Percentiles rank a stretch among this genome's conserved stretches.
Conservation (phyloP, 37 sponge, comb jelly and placozoan genomes). For the Spongilla lacustris region DNA sequence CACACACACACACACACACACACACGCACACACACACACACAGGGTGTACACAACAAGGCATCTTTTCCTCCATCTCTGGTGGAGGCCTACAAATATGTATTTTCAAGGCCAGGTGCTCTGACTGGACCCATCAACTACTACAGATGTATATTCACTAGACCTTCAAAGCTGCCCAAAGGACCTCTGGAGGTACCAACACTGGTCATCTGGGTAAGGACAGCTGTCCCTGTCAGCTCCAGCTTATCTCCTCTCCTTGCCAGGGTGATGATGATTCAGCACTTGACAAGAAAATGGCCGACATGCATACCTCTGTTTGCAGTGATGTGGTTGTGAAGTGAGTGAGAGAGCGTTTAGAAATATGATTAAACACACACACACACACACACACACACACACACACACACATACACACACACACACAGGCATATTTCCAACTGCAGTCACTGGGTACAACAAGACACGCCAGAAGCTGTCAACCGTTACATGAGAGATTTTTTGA, state of each 20-base stretch:
- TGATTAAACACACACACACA: background rate
- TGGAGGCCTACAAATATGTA: slow-evolving; percentile 75
- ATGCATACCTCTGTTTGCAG: background rate
- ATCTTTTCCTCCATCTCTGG: slow-evolving; percentile 56
- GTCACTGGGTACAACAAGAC: slow-evolving; percentile 3
- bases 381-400: background rate
- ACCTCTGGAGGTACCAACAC: slow-evolving; percentile 16
- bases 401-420: slow-evolving; percentile 40
- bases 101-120: slow-evolving; percentile 75
- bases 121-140: slow-evolving; percentile 81
- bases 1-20: slow-evolving; percentile 52
- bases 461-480: background rate
- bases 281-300: slow-evolving; percentile 38
- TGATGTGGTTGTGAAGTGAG: slow-evolving; percentile 35
- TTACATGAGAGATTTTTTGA: background rate
- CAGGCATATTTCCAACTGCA: slow-evolving; percentile 11
- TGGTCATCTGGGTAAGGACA: slow-evolving; percentile 53
- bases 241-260: slow-evolving; percentile 70
- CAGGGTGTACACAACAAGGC: background rate
- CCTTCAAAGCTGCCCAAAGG: background rate
- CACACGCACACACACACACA: slow-evolving; percentile 57
- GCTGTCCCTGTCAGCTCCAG: slow-evolving; percentile 6
- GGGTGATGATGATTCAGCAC: slow-evolving; percentile 29
- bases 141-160: slow-evolving; percentile 34
- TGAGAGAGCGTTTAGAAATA: background rate